Base-by-base conservation (phyloP, 2,113 vertebrate species). In the Perca schrenkii region DNA sequence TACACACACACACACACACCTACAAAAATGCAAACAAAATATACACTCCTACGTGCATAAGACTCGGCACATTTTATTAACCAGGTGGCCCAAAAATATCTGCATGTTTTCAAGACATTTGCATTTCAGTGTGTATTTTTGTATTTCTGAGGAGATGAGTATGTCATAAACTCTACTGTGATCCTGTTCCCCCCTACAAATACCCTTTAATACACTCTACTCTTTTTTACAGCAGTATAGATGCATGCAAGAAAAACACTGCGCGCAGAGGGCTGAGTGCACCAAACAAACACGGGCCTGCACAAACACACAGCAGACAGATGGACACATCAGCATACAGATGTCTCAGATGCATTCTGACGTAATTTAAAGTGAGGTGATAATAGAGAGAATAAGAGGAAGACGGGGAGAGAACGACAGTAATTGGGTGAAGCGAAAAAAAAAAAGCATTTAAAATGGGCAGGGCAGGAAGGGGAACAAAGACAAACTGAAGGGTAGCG, bases 221-320 rank as follows among this genome's bases (percentile, higher is more conserved):
- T 60, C 25, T 54, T 61, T 34, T 40, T 68, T 21, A 50, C 19
- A 74, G 25, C 79, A 13, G 83, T 63, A 74, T 19, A 76, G 25
- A 76, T 54, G 40, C 0, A 8, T 0, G 6, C 15, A 49, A 72
- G 4, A 22, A 72, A 67, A 53, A 68, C 25, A 21, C 12, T 25
- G 2, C 12, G 22, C 68, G 47, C 16, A 57, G 56, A 73, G 15
- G 28, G 22, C 19, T 71, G 63, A 83, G 17, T 57, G 46, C 0
- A 67, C 15, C 6, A 28, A 52, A 75, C 50, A 77, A 52, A 62
- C 15, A 63, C 10, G 8, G 11, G 43, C 7, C 36, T 17, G 22
- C 40, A 50, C 54, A 85, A 46, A 77, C 58, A 72, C 57, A 65
- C n/a, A 77, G 4, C 34, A 28, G 77, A 83, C 87, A 87, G 86